phyloP scores from a whole-genome alignment of 2,113 vertebrate genomes.

The Protomyctophum bolini region DNA sequence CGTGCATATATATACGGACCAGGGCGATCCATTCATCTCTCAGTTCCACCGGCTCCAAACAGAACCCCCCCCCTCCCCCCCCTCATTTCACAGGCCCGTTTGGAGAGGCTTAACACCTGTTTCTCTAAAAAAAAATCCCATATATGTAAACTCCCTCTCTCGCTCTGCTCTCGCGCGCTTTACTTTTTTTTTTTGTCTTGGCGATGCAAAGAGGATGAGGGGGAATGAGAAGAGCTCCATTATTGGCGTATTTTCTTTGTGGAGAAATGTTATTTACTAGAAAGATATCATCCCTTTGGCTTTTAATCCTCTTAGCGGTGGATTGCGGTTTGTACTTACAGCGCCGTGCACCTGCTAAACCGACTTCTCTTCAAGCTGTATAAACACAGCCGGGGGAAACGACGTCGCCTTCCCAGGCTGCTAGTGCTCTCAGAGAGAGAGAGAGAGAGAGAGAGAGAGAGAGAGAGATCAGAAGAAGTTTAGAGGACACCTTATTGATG shows the following conservation, averaged over 20 bases:
- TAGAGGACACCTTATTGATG: slow-evolving; percentile 67
- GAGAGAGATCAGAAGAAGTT: slow-evolving; percentile 63
- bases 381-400: slow-evolving; percentile 76
- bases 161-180: slow-evolving; percentile 55
- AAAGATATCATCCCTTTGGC: slow-evolving; percentile 79
- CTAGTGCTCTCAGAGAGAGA: slow-evolving; percentile 56
- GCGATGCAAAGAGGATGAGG: slow-evolving; percentile 79
- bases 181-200: slow-evolving; percentile 75
- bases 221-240: slow-evolving; percentile 74
- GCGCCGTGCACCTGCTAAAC: slow-evolving; percentile 83
- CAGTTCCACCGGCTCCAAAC: slow-evolving; percentile 69
- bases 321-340: slow-evolving; percentile 83
- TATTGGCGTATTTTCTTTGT: slow-evolving; percentile 78
- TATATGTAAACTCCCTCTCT: slow-evolving; percentile 71
- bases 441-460: slow-evolving; percentile 43
- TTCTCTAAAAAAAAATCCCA: slow-evolving; percentile 19
- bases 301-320: slow-evolving; percentile 85
- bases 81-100: slow-evolving; percentile 73
- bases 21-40: slow-evolving; percentile 68
- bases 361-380: slow-evolving; percentile 81
- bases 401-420: slow-evolving; percentile 57
- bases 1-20: slow-evolving; percentile 69
- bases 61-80: slow-evolving; percentile 39
- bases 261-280: slow-evolving; percentile 82
- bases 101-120: slow-evolving; percentile 79